Evolutionary conservation across 2,888 invertebrate genomes (phyloP), one percentile per base, ranked within the genome.

Genomic region (Lithophane leautieri): DNA sequence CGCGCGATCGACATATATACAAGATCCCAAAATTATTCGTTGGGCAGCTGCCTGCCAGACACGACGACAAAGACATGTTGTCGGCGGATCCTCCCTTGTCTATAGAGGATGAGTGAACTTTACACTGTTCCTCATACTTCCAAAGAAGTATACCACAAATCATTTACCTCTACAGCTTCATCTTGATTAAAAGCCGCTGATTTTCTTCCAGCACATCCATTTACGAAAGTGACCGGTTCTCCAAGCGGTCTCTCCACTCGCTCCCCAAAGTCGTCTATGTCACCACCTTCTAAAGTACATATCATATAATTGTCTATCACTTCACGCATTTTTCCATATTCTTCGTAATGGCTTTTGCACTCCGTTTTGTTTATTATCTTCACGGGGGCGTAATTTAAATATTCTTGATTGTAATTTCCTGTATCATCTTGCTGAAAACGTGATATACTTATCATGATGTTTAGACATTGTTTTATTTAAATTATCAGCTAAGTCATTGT

Each of bases 301-400:
- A 93, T 88, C 93, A 93, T 93, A 60, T 91, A 90, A 7, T 78
- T 85, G 0, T 90, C 89, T 62, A 93, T 93, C 0, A 87, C 73
- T 0, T 58, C 19, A 9, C 6, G 61, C 70, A 92, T 78, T 8
- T 71, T 70, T 16, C 62, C 40, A 11, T 86, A 73, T 2, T 81
- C 69, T 1, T 25, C 44, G 70, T 89, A 92, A 9, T 75, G 70
- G 0, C 44, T 25, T 60, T 84, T 89, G 66, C 93, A 93, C 3
- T 79, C 63, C 0, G 80, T 54, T 68, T 90, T 91, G 12, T 88
- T 67, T 19, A 81, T 61, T 47, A 93, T 79, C 19, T 77, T 7
- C 0, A 87, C 82, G 1, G 92, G 70, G 0, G 89, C 87, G 60
- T 88, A 91, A 1, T 76, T 82, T 14, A 91, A 70, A 0, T 16